Evolutionary conservation across 2,113 vertebrate genomes (phyloP), one percentile per base, ranked within the genome.

Genomic region (Notarius lentiginosus): DNA sequence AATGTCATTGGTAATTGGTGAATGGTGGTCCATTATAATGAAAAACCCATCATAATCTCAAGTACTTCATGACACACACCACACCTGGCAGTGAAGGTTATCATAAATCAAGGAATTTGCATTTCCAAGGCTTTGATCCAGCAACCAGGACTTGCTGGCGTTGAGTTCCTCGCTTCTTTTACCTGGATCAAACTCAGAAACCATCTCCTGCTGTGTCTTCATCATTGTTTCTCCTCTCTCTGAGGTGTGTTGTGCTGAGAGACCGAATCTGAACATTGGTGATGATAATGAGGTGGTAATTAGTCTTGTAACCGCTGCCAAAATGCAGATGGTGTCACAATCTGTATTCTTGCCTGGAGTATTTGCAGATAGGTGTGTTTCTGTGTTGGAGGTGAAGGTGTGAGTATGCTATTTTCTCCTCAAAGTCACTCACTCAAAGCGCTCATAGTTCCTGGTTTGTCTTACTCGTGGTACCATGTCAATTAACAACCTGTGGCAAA

Each of bases 381-480:
- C 30, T 30, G 66, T 24, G 51, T 56, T 84, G 79, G 75, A 89
- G 76, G 70, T 91, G 88, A 84, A 90, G 84, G 68, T 79, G 79
- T 87, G 55, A 85, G 49, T 76, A 84, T 63, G 81, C 22, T 41
- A 61, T n/a, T 73, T 65, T 82, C 80, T 60, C 11, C 70, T 76
- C 20, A 84, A 20, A 27, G 34, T 82, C 1, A 84, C 70, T 97
- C 95, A 99, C 92, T 99, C 98, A 55, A 99, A 99, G 92, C 97
- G 97, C 90, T 99, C 98, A 1, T 99, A 99, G 91, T 98, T 96
- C 83, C 96, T 96, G 0, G 98, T 99, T 89, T 98, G 97, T 93
- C 96, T 95, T 83, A 99, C 95, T 0, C 97, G 95, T 34, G 98
- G 98, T 6, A 99, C 92, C 97, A 98, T 99, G 75, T 99, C 98